Evolutionary conservation across 1,140 invertebrate species (phyloP).

Genomic region (Platyscapa corneri): DNA sequence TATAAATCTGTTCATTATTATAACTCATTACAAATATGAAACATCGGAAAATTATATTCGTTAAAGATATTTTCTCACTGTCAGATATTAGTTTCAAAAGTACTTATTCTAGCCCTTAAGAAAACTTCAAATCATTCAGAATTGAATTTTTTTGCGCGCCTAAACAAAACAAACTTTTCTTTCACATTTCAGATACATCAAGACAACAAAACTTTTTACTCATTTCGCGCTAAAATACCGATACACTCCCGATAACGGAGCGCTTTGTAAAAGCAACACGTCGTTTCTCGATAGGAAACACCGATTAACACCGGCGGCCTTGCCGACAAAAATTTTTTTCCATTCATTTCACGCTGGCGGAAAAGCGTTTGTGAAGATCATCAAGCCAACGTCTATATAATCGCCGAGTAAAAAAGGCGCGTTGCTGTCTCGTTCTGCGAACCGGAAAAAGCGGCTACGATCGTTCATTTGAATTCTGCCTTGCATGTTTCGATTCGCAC

Average conservation of each 20-base stretch:
- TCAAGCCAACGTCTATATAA: too few species aligned
- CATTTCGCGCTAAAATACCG: background rate
- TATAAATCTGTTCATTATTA: background rate
- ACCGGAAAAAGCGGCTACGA: background rate
- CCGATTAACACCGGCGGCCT: background rate
- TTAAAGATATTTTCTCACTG: background rate
- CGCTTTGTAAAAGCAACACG: background rate
- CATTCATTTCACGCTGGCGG: background rate
- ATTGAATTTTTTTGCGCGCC: background rate
- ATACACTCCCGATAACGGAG: background rate
- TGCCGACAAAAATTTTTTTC: background rate
- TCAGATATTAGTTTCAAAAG: background rate
- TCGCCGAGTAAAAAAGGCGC: background rate
- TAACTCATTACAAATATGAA: background rate
- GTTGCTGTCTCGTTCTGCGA: background rate
- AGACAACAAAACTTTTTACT: background rate
- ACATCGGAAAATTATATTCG: background rate
- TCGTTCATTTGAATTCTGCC: background rate
- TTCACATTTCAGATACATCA: background rate
- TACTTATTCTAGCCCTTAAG: background rate
- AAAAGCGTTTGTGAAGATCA: background rate
- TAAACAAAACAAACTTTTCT: too few species aligned
- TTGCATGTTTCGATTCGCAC: too few species aligned
- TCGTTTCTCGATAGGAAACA: background rate
- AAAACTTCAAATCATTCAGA: background rate